Percentiles rank a stretch among this genome's conserved stretches.
Conservation (phyloP, 2,113 vertebrate genomes). For the Caranx ignobilis region DNA sequence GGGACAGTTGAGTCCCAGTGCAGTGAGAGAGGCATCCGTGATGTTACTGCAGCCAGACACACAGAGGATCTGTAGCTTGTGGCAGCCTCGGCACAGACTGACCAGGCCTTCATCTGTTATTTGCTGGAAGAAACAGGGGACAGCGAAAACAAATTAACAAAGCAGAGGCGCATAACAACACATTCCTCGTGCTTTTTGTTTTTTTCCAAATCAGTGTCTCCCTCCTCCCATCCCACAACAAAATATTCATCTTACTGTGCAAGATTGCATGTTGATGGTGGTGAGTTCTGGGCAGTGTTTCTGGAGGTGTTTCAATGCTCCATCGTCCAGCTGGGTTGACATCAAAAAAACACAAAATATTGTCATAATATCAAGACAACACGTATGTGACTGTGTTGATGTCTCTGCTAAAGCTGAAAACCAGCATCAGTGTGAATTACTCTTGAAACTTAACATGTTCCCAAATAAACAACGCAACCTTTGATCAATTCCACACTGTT, state of each 20-base stretch:
- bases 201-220: background rate
- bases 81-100: slow-evolving; percentile 91
- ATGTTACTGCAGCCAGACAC: slow-evolving; percentile 93
- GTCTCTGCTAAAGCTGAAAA: background rate
- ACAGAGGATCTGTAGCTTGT: slow-evolving; percentile 91
- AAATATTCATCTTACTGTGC: slow-evolving; percentile 85
- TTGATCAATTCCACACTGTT: background rate
- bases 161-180: slow-evolving; percentile 1
- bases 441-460: background rate
- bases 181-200: slow-evolving; percentile 7
- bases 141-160: slow-evolving; percentile 22
- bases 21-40: slow-evolving; percentile 92
- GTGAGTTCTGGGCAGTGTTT: slow-evolving; percentile 91
- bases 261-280: slow-evolving; percentile 94
- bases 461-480: background rate
- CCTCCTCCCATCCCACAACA: background rate
- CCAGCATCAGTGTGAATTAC: background rate
- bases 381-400: background rate
- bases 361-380: too few species aligned
- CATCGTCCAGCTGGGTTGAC: slow-evolving; percentile 88
- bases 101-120: slow-evolving; percentile 93
- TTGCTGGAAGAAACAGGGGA: slow-evolving; percentile 80
- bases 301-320: slow-evolving; percentile 92
- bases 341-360: background rate
- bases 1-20: slow-evolving; percentile 93